Base-by-base conservation (phyloP, 1,140 invertebrate genomes). In the Cepaea nemoralis region DNA sequence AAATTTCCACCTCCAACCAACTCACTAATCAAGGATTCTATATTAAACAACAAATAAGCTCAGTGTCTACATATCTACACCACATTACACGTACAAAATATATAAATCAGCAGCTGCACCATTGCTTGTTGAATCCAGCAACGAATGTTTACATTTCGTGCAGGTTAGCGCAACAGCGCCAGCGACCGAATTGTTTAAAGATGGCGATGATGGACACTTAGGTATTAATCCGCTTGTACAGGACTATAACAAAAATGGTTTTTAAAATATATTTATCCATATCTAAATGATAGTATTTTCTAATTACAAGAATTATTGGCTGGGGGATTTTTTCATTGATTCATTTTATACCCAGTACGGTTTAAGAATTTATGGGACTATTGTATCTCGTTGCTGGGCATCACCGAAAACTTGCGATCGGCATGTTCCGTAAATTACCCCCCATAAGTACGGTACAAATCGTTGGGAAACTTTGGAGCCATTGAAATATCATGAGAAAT, bases 131-230 rank as follows among this genome's bases (percentile, higher is more conserved):
- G 75, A 80, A 50, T 59, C 50, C 35, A 70, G 27, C 48, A 48
- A 71, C 66, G 35, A 59, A 39, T 77, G 77, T 82, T 80, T 80
- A 81, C 74, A 66, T 81, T 74, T 75, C 42, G 69, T 24, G 40
- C 35, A 77, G 37, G 42, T 31, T 66, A 42, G 50, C 39, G 48
- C 71, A 35, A 77, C 74, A 75, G 67, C 59, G 55, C 71, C 69
- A 48, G 78, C 84, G 59, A 80, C 82, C 82, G 83, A 83, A 83
- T 85, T 85, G 84, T 85, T 85, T 85, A 85, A 85, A 84, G 71
- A 84, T 85, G 85, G 85, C 83, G 67, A 59, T 39, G 76, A 50
- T 48, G 27, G n/a, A 63, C 39, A 2, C 22, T 35, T 31, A 31
- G 6, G 12, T 16, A 69, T 33, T 35, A 33, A 40, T 55, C 27